phyloP scores from a whole-genome alignment of 2,113 vertebrate genomes.

The Nibea albiflora region DNA sequence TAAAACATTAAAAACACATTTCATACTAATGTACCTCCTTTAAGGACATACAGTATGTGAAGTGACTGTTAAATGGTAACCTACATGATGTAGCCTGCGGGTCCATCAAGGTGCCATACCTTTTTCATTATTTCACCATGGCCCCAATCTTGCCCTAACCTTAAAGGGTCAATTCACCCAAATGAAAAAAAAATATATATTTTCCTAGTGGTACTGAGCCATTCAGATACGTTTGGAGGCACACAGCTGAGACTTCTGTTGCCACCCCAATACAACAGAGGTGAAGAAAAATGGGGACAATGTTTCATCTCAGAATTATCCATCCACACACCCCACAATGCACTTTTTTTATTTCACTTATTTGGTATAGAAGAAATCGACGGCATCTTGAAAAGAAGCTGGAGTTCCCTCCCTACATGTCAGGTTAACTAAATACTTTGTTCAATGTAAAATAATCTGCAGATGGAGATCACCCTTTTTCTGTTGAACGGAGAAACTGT shows the following conservation, averaged over 20 bases:
- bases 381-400: background rate
- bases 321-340: background rate
- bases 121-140: constrained; percentile 36
- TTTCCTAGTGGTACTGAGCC: background rate
- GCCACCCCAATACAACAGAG: background rate
- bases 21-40: background rate
- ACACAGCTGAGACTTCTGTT: background rate
- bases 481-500: background rate
- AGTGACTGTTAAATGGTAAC: constrained; percentile 12
- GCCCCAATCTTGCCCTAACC: background rate
- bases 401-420: background rate
- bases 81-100: background rate
- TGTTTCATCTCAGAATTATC: background rate
- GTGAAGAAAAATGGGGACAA: background rate
- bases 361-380: background rate
- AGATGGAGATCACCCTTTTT: background rate
- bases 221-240: background rate
- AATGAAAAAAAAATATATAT: background rate
- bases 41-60: background rate
- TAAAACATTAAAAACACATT: background rate
- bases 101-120: background rate
- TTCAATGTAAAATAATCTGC: background rate
- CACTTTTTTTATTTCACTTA: background rate
- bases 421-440: background rate
- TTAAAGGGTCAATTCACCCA: constrained; percentile 12